Base-by-base conservation (phyloP, 2,888 invertebrate genomes). In the Noctua janthe region DNA sequence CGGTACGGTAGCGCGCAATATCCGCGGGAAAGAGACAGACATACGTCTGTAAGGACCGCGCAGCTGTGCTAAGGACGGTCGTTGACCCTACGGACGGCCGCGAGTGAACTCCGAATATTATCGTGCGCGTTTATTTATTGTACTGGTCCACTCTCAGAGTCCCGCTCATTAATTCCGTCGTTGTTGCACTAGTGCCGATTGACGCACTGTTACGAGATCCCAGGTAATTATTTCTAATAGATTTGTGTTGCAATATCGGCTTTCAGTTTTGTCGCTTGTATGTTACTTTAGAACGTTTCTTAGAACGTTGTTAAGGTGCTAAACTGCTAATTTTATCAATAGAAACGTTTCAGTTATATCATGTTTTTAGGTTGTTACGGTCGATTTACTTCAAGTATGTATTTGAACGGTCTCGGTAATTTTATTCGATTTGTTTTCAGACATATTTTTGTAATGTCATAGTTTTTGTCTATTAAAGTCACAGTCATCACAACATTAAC, bases 1-100 rank as follows among this genome's bases (percentile, higher is more conserved):
- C 86, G 84, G 90, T 88, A 87, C 88, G 91, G 90, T 90, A 92
- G 92, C 90, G 92, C 91, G 93, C 93, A 88, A 93, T 89, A 92
- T 93, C 93, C 92, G 95, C 90, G 91, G 91, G 95, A 97, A 90
- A 85, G 95, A 92, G 96, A 97, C 91, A 86, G 94, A 64, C 82
- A 84, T 92, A 93, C 76, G 91, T 94, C 91, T 93, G 94, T 94
- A 89, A 92, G 95, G 91, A 91, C 92, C 94, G 94, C 94, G 93
- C 94, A 94, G 94, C 93, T 94, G 94, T 94, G 95, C 94, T 97
- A 97, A 97, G 97, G 97, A 97, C 97, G 97, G 97, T 97, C 96
- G 97, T 96, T 96, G 96, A 92, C 96, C 96, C 95, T 95, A 93
- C 94, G 92, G 89, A 90, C 95, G 95, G 93, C 96, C 96, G 96